These are phyloP conservation scores for Polyergus mexicanus DNA, from an alignment of 1,140 invertebrate species.

Conservation along the genomic window DNA sequence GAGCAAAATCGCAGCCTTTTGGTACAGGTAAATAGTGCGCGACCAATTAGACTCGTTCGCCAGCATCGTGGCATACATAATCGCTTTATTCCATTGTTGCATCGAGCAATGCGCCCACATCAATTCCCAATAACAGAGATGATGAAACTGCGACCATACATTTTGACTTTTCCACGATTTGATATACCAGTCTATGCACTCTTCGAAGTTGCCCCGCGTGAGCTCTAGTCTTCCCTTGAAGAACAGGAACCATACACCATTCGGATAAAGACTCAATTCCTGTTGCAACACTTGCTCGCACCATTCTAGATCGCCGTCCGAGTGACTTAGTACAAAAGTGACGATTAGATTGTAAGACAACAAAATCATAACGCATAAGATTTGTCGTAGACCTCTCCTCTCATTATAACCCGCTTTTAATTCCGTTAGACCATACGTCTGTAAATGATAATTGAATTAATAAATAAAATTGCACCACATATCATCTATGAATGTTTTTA, in stretches of 20 bases:
- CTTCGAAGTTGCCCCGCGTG: slow-evolving; percentile 92
- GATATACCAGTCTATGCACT: slow-evolving; percentile 92
- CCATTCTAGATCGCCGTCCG: slow-evolving; percentile 92
- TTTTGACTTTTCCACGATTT: slow-evolving; percentile 94
- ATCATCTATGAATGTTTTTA: background rate
- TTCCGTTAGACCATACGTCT: slow-evolving; percentile 92
- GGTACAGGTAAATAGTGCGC: slow-evolving; percentile 95
- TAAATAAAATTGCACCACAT: background rate
- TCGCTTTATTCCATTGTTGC: slow-evolving; percentile 91
- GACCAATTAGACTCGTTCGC: slow-evolving; percentile 96
- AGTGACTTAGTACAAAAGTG: slow-evolving; percentile 93
- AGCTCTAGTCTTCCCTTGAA: slow-evolving; percentile 95
- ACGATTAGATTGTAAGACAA: slow-evolving; percentile 95
- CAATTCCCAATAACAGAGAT: slow-evolving; percentile 98
- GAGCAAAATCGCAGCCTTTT: slow-evolving; percentile 93
- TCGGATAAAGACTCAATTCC: slow-evolving; percentile 91
- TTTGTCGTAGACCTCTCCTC: slow-evolving; percentile 91
- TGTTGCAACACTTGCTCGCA: slow-evolving; percentile 91
- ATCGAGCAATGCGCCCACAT: slow-evolving; percentile 94
- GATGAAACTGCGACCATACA: slow-evolving; percentile 97
- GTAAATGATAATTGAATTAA: slow-evolving; percentile 30
- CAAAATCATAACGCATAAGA: slow-evolving; percentile 94
- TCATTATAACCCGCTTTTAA: slow-evolving; percentile 91
- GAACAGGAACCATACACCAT: slow-evolving; percentile 97
- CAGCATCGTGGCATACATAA: slow-evolving; percentile 91